Conservation (phyloP, 2,888 invertebrate species). For the Dolichomitus sp. region DNA sequence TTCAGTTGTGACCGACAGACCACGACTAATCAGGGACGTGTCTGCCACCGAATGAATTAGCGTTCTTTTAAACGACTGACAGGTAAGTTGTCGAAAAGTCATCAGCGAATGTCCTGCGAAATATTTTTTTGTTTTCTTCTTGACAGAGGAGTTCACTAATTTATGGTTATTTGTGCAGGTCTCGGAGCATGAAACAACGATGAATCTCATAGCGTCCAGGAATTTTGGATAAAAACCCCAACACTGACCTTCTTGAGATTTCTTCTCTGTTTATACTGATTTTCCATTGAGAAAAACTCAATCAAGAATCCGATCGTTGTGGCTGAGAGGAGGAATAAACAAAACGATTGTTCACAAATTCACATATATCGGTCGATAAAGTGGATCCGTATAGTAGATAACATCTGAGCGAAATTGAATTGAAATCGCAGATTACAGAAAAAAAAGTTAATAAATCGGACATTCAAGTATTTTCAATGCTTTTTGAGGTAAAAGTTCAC, state of each 20-base stretch:
- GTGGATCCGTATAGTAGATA: background rate
- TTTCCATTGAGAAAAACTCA: background rate
- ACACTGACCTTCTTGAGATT: background rate
- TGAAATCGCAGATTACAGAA: background rate
- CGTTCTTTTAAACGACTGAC: conserved; percentile 38
- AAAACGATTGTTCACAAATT: background rate
- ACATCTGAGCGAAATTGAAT: background rate
- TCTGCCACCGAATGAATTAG: conserved; percentile 31
- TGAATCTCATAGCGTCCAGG: conserved; percentile 37
- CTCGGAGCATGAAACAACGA: conserved; percentile 38
- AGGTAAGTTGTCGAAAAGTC: conserved; percentile 25
- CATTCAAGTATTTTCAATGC: background rate
- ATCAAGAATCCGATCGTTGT: background rate
- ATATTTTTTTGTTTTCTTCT: background rate
- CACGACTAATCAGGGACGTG: conserved; percentile 25
- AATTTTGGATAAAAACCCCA: conserved; percentile 3
- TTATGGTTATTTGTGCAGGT: conserved; percentile 19
- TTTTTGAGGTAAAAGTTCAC: background rate
- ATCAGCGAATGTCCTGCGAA: background rate
- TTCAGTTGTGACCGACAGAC: conserved; percentile 21
- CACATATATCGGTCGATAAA: background rate
- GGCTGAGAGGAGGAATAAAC: background rate
- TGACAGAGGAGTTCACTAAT: background rate
- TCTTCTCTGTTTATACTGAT: background rate
- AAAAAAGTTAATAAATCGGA: background rate